Percentiles rank a stretch among this genome's conserved stretches.
These are phyloP conservation scores for Drosophila rufa DNA, from an alignment of 1,140 invertebrate genomes.

Conservation along the genomic window DNA sequence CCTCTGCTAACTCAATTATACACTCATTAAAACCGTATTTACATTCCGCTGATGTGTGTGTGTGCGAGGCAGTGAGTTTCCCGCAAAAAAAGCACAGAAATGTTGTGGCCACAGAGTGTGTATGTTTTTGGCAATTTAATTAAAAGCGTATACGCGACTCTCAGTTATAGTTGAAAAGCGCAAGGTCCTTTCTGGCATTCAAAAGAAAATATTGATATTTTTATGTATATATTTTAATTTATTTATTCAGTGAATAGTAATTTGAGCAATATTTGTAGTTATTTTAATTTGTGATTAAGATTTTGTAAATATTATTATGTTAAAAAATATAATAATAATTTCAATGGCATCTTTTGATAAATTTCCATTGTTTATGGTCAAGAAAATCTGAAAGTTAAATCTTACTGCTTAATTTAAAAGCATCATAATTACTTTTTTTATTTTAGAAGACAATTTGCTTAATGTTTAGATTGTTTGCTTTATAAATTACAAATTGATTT, in stretches of 20 bases:
- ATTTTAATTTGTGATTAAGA: too few relatives aligned
- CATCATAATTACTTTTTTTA: too few relatives aligned
- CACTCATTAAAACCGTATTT: slow-evolving; percentile 63
- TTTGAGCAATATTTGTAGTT: too few relatives aligned
- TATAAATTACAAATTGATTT: too few relatives aligned
- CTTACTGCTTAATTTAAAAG: too few relatives aligned
- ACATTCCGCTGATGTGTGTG: slow-evolving; percentile 31
- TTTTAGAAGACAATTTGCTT: too few relatives aligned
- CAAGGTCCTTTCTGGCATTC: neutral
- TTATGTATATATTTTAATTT: slow-evolving; percentile 1
- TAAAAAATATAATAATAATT: too few relatives aligned
- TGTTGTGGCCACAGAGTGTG: slow-evolving; percentile 54
- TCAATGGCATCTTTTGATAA: too few relatives aligned
- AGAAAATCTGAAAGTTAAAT: too few relatives aligned
- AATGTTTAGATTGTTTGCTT: too few relatives aligned
- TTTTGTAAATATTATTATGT: too few relatives aligned
- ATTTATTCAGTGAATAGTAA: neutral
- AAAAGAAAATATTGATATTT: neutral
- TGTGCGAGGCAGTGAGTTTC: slow-evolving; percentile 13
- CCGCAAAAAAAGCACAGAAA: slow-evolving; percentile 42
- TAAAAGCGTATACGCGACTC: slow-evolving; percentile 37
- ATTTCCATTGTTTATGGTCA: too few relatives aligned
- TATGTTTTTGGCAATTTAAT: slow-evolving; percentile 58
- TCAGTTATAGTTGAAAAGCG: slow-evolving; percentile 3
- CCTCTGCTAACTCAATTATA: slow-evolving; percentile 59